Percentiles rank a stretch among this genome's conserved stretches.
phyloP scores from a whole-genome alignment of 2,797 vertebrate genomes.

The Manis javanica region DNA sequence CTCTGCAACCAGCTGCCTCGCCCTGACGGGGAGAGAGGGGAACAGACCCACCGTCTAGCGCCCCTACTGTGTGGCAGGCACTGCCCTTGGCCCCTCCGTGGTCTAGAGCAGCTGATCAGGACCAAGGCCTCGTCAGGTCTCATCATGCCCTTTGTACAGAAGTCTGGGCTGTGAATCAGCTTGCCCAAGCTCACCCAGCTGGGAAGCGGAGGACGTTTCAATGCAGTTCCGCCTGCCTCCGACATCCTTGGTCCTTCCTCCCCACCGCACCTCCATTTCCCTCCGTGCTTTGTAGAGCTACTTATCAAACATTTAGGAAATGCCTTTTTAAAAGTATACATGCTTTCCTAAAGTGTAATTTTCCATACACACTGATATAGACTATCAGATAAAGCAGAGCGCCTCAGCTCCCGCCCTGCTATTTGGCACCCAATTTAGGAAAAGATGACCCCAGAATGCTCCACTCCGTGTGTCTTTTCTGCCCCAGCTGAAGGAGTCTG shows the following conservation, averaged over 20 bases:
- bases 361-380: background rate
- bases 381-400: background rate
- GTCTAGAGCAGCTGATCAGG: background rate
- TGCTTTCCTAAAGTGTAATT: background rate
- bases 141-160: background rate
- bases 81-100: background rate
- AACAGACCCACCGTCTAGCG: fast-evolving
- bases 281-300: background rate
- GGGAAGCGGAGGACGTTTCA: background rate
- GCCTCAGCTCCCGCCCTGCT: background rate
- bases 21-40: background rate
- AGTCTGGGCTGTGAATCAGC: background rate
- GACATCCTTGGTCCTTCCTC: background rate
- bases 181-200: background rate
- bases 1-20: background rate
- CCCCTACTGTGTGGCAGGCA: background rate
- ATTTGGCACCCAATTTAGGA: background rate
- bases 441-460: slow-evolving; percentile 18
- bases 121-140: background rate
- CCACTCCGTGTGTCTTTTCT: background rate
- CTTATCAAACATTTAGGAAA: background rate
- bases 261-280: background rate
- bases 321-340: background rate
- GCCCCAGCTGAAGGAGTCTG: slow-evolving; percentile 62
- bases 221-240: background rate